Conservation (phyloP, 2,113 vertebrate species). For the Actenoides hombroni region DNA sequence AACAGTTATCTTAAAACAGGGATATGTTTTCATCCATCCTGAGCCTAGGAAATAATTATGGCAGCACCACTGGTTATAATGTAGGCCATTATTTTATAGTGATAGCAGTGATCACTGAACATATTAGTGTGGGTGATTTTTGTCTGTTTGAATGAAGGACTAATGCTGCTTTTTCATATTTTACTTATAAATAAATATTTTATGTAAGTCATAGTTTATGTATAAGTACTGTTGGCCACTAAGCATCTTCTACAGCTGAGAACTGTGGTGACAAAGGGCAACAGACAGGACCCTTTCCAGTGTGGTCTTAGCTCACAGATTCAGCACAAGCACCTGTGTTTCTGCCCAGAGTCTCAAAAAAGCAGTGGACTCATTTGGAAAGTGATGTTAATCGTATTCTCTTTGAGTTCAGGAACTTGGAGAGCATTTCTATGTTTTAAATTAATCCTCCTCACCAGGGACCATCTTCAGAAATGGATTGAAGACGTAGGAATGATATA, state of each 20-base stretch:
- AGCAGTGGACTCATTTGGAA: neutral
- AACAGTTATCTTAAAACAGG: neutral
- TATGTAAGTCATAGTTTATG: neutral
- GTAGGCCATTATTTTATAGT: neutral
- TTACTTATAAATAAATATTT: neutral
- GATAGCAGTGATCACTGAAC: neutral
- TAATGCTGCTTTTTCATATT: neutral
- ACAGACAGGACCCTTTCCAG: accelerated
- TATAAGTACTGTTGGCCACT: neutral
- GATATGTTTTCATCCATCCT: neutral
- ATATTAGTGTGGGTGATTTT: neutral
- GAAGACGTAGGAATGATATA: neutral
- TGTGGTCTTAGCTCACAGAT: neutral
- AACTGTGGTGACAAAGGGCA: neutral
- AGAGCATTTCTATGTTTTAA: slow-evolving; percentile 6
- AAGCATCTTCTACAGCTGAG: neutral
- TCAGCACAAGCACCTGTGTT: neutral
- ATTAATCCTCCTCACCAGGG: slow-evolving; percentile 31
- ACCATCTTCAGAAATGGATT: slow-evolving; percentile 15
- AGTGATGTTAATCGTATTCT: neutral
- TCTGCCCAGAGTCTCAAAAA: neutral
- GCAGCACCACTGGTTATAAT: neutral
- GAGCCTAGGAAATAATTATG: neutral
- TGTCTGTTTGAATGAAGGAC: neutral
- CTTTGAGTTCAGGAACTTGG: neutral